phyloP scores from a whole-genome alignment of 2,888 invertebrate species.

The Aleiodes alternator region DNA sequence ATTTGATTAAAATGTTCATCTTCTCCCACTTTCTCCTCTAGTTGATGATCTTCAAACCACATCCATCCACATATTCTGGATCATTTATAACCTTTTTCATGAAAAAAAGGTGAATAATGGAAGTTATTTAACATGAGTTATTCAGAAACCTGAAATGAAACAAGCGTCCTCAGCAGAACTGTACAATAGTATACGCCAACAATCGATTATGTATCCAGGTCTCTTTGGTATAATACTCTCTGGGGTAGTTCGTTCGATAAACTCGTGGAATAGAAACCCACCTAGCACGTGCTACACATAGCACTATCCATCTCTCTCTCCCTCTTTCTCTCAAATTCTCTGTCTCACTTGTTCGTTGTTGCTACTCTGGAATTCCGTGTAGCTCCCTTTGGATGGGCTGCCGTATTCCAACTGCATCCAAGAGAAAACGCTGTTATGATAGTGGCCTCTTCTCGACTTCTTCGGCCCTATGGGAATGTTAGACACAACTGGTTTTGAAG shows the following conservation, averaged over 20 bases:
- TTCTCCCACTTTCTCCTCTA: too few relatives aligned
- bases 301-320: not conserved
- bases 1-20: too few relatives aligned
- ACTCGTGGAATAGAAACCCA: constrained; percentile 29
- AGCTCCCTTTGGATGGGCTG: constrained; percentile 41
- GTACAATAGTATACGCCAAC: not conserved
- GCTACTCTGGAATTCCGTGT: constrained; percentile 23
- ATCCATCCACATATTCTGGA: too few relatives aligned
- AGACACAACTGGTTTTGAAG: too few relatives aligned
- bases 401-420: constrained; percentile 66
- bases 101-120: not conserved
- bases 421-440: constrained; percentile 71
- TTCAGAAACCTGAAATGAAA: too few relatives aligned
- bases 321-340: not conserved
- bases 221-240: constrained; percentile 31
- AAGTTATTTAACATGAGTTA: too few relatives aligned
- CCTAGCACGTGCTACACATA: constrained; percentile 37
- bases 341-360: constrained; percentile 5
- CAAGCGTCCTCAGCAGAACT: not conserved
- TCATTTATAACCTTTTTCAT: too few relatives aligned
- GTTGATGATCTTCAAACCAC: too few relatives aligned
- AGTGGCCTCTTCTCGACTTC: constrained; percentile 52
- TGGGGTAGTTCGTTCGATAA: constrained; percentile 41
- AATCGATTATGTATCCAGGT: constrained; percentile 46
- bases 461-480: constrained; percentile 59